These are phyloP conservation scores for Chloroclysta siterata DNA, from an alignment of 2,888 invertebrate genomes.

Conservation along the genomic window DNA sequence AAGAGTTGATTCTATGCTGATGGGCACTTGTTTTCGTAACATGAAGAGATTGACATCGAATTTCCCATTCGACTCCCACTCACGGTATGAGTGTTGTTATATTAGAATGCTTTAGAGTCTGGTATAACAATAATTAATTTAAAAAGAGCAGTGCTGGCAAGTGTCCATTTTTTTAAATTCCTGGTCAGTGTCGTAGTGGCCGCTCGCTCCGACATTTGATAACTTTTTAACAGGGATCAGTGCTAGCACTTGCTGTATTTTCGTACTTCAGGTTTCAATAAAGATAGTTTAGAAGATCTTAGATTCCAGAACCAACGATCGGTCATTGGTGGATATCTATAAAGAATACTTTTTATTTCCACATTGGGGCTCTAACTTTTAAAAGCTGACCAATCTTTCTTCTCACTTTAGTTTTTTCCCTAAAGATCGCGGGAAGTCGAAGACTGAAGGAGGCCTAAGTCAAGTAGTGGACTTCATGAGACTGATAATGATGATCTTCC, in stretches of 20 bases:
- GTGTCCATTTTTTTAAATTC: constrained; percentile 71
- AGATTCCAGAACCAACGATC: too few species aligned
- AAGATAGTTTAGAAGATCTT: too few species aligned
- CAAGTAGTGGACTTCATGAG: too few species aligned
- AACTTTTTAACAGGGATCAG: constrained; percentile 32
- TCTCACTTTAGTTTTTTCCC: too few species aligned
- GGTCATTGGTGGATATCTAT: too few species aligned
- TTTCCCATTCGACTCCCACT: constrained; percentile 60
- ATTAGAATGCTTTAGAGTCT: constrained; percentile 76
- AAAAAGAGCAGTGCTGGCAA: constrained; percentile 77
- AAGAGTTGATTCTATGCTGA: constrained; percentile 19
- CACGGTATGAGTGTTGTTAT: constrained; percentile 70
- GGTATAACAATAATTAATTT: constrained; percentile 83
- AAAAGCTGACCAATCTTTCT: too few species aligned
- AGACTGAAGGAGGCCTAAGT: too few species aligned
- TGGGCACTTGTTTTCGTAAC: constrained; percentile 8
- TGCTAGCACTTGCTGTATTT: constrained; percentile 17
- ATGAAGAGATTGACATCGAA: constrained; percentile 55
- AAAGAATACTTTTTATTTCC: too few species aligned
- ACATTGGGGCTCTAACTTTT: too few species aligned
- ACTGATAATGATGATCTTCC: too few species aligned
- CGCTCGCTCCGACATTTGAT: constrained; percentile 39
- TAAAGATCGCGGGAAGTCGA: too few species aligned
- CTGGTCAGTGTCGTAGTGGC: constrained; percentile 46
- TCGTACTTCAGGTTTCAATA: constrained; percentile 13